These are phyloP conservation scores for Hiodon alosoides DNA, from an alignment of 2,113 vertebrate genomes.

Conservation along the genomic window DNA sequence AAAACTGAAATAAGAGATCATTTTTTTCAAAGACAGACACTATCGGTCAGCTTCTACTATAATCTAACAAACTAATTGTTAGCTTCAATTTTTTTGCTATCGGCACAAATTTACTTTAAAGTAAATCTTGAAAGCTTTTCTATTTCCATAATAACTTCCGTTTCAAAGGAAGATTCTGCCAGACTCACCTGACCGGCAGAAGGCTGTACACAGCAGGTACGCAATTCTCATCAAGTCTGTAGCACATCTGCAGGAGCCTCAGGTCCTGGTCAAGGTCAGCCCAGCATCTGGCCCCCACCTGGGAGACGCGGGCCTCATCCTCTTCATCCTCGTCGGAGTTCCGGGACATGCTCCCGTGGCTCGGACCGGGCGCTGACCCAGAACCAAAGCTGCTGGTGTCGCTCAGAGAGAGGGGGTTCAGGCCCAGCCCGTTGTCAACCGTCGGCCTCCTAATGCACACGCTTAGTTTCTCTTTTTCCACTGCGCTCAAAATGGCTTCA, in stretches of 20 bases:
- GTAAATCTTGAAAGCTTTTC: neutral
- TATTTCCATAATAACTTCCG: neutral
- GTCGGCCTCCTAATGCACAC: constrained; percentile 34
- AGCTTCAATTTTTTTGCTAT: too few species aligned
- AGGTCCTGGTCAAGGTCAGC: constrained; percentile 45
- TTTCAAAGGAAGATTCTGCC: neutral
- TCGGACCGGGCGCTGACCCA: constrained; percentile 3
- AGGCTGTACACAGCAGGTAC: constrained; percentile 48
- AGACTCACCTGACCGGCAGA: constrained; percentile 50
- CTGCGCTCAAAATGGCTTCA: constrained; percentile 40
- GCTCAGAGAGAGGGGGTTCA: constrained; percentile 24
- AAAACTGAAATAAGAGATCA: neutral
- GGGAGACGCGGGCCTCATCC: constrained; percentile 13
- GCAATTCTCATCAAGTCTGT: constrained; percentile 52
- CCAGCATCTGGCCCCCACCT: constrained; percentile 16
- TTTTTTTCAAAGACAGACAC: neutral
- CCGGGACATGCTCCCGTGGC: constrained; percentile 12
- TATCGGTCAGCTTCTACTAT: neutral
- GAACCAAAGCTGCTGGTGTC: constrained; percentile 15
- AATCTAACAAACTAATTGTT: too few species aligned
- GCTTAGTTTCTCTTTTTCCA: constrained; percentile 35
- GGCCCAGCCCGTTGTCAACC: neutral
- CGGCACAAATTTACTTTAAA: neutral
- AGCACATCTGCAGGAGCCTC: constrained; percentile 48
- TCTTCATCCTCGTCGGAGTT: constrained; percentile 29